These are phyloP conservation scores for Endotricha flammealis DNA, from an alignment of 2,888 invertebrate species.

Conservation along the genomic window DNA sequence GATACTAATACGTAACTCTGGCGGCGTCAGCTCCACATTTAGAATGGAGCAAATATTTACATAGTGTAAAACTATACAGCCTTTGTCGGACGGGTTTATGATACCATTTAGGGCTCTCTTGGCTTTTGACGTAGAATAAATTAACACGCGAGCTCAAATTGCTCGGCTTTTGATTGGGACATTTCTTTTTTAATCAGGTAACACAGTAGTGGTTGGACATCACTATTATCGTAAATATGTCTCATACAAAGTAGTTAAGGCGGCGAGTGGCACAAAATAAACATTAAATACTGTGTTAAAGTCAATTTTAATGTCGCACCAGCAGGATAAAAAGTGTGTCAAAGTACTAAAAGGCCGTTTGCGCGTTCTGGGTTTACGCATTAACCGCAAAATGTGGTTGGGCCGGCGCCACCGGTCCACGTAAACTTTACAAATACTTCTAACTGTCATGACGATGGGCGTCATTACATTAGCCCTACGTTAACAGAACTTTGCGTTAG, in stretches of 20 bases:
- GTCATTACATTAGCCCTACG: no score
- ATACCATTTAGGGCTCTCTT: constrained; percentile 39
- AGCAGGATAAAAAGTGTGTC: constrained; percentile 56
- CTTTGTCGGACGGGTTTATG: constrained; percentile 53
- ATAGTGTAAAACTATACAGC: constrained; percentile 32
- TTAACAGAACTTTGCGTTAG: no score
- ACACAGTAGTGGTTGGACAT: constrained; percentile 10
- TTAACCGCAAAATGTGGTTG: constrained; percentile 57
- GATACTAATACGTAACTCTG: constrained; percentile 6
- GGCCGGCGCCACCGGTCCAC: constrained; percentile 12
- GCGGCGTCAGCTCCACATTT: constrained; percentile 1
- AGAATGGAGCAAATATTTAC: constrained; percentile 51
- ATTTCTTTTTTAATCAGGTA: constrained; percentile 8
- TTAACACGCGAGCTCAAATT: constrained; percentile 52
- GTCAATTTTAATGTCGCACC: constrained; percentile 26
- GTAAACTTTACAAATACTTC: neutral
- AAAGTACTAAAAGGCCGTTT: constrained; percentile 57
- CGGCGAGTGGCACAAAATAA: constrained; percentile 14
- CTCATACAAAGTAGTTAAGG: constrained; percentile 13
- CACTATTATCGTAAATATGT: constrained; percentile 10
- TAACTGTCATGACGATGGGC: neutral
- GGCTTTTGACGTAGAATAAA: constrained; percentile 38
- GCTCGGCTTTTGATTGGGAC: constrained; percentile 30
- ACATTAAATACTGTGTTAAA: constrained; percentile 22
- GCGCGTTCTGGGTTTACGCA: constrained; percentile 47